Conservation (phyloP, 2,113 vertebrate species). For the Tiliqua scincoides region DNA sequence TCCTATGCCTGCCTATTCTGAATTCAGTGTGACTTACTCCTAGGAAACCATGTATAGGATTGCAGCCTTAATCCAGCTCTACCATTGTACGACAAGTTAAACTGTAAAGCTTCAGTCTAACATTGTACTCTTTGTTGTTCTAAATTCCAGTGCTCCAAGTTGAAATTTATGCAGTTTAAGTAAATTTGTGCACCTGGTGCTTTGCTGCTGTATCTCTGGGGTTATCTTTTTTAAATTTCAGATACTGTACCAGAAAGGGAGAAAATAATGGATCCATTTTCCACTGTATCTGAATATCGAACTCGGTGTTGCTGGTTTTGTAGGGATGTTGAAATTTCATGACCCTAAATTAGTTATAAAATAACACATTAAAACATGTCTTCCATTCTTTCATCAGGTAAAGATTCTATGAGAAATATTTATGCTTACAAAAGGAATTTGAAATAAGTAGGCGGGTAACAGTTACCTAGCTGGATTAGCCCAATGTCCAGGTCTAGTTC, state of each 20-base stretch:
- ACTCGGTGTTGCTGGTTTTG: conserved; percentile 82
- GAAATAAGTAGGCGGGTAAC: conserved; percentile 6
- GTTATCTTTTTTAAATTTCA: conserved; percentile 10
- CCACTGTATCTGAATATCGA: conserved; percentile 85
- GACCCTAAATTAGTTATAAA: conserved; percentile 78
- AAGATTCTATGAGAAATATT: conserved; percentile 19
- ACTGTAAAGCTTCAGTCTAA: neutral
- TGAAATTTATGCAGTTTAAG: neutral
- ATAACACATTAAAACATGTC: conserved; percentile 46
- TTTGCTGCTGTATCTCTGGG: neutral
- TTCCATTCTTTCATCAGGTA: conserved; percentile 18
- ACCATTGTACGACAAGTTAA: neutral
- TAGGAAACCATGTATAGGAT: too few species aligned
- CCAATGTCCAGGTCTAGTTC: neutral
- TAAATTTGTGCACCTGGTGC: neutral
- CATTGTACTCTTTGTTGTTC: neutral
- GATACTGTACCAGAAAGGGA: conserved; percentile 85
- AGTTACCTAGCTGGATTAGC: neutral
- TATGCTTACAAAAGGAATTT: conserved; percentile 6
- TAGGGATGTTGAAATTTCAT: conserved; percentile 76
- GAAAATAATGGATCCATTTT: conserved; percentile 86
- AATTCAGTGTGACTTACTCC: too few species aligned
- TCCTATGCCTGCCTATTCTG: too few species aligned
- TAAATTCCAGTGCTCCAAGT: neutral
- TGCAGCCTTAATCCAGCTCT: neutral